phyloP scores from a whole-genome alignment of 2,888 invertebrate species.

The Trachelus tabidus region DNA sequence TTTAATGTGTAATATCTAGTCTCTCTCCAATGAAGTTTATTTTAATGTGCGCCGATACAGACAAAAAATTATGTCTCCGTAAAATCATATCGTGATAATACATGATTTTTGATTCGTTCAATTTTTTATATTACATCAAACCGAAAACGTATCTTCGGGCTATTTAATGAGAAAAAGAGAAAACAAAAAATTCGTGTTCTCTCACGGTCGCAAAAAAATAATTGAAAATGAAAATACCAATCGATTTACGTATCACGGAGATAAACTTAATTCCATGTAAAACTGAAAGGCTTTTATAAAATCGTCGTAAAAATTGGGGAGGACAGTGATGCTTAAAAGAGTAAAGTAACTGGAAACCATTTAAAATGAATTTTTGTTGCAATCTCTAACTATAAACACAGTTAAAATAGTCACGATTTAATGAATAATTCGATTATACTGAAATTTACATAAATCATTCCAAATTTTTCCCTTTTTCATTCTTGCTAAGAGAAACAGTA shows the following conservation, averaged over 20 bases:
- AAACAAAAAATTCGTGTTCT: neutral
- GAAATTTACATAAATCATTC: neutral
- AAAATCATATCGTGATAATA: neutral
- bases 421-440: neutral
- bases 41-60: neutral
- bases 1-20: neutral
- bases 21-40: neutral
- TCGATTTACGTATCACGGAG: slow-evolving; percentile 17
- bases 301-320: no score
- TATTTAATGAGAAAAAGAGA: neutral
- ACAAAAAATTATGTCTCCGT: neutral
- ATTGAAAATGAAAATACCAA: slow-evolving; percentile 29
- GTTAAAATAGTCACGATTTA: neutral
- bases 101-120: no score
- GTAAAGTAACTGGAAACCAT: neutral
- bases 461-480: neutral
- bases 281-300: no score
- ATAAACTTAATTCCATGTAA: neutral
- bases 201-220: slow-evolving; percentile 9
- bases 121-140: neutral
- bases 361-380: neutral
- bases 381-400: neutral
- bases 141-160: neutral
- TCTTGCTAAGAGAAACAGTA: neutral
- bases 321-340: no score